Evolutionary conservation across 2,888 invertebrate genomes (phyloP).

Genomic region (Yponomeuta malinellus): DNA sequence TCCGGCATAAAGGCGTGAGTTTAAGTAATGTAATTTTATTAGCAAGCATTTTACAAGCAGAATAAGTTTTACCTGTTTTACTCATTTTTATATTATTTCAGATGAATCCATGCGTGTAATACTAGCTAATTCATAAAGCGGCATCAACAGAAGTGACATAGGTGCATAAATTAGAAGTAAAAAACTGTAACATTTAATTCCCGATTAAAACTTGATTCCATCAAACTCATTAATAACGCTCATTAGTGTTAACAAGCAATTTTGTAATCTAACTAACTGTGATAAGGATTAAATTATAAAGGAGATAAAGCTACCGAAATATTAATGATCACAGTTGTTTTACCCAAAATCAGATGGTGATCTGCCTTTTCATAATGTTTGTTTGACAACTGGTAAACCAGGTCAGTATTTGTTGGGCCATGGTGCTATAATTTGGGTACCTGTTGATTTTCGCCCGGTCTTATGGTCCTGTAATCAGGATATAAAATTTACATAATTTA

Average conservation of each 20-base stretch:
- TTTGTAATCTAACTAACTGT: neutral
- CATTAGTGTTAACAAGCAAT: slow-evolving; percentile 5
- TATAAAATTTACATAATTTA: neutral
- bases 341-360: neutral
- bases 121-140: neutral
- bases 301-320: slow-evolving; percentile 4
- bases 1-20: too few relatives aligned
- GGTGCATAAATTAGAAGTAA: neutral
- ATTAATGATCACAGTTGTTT: neutral
- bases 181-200: slow-evolving; percentile 4
- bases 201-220: slow-evolving; percentile 5
- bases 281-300: neutral
- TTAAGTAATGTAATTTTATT: too few relatives aligned
- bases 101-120: neutral
- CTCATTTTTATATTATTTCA: neutral
- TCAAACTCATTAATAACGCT: slow-evolving; percentile 3
- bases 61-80: neutral
- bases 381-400: neutral
- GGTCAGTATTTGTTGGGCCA: neutral
- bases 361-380: neutral
- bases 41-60: too few relatives aligned
- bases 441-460: neutral
- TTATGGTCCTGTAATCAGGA: neutral
- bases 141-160: neutral
- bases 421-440: neutral